Evolutionary conservation across 23 tunicate genomes (phyloP), one percentile per base, ranked within the genome.

Genomic region (Phallusia fumigata): DNA sequence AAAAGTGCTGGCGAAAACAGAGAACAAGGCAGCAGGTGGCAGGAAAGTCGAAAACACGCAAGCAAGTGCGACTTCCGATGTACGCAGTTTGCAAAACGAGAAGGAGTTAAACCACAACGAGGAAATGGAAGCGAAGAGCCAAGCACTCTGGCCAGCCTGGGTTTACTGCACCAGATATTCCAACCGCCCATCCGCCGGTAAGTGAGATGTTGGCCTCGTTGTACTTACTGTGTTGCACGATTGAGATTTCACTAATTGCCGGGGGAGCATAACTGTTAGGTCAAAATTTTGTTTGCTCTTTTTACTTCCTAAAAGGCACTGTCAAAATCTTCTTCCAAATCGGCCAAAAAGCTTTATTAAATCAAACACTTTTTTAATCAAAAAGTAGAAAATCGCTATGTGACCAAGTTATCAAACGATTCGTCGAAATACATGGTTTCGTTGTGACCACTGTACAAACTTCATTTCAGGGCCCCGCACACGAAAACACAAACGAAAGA

Each of bases 121-220:
- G 10, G 24, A 77, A 1, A 40, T 10, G 22, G 33, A 31, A 0
- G 53, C 58, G 0, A 77, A 83, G 19, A 44, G 36, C 30, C 22
- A 65, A 31, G n/a, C 50, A 13, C 13, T 84, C 11, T 86, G 82
- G 79, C 98, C 98, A 28, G 98, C 98, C 2, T 93, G 98, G 98
- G 85, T 93, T 12, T 89, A 81, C 45, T 93, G 98, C 80, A 93
- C 98, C 18, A 77, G 98, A n/a, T 93, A 93, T 78, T 88, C 93
- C 16, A 93, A 93, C 74, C 77, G 98, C 32, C 98, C 98, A 32
- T 88, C 89, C 31, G 87, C 98, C 53, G 96, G 96, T 91, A 75
- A 31, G 82, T 21, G 2, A 10, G 5, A 40, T 40, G 10, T 3
- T 10, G 10, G 47, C 47, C n/a, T n/a, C n/a, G n/a, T n/a, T n/a